Evolutionary conservation across 2,113 vertebrate species (phyloP).

Genomic region (Centropus bengalensis): DNA sequence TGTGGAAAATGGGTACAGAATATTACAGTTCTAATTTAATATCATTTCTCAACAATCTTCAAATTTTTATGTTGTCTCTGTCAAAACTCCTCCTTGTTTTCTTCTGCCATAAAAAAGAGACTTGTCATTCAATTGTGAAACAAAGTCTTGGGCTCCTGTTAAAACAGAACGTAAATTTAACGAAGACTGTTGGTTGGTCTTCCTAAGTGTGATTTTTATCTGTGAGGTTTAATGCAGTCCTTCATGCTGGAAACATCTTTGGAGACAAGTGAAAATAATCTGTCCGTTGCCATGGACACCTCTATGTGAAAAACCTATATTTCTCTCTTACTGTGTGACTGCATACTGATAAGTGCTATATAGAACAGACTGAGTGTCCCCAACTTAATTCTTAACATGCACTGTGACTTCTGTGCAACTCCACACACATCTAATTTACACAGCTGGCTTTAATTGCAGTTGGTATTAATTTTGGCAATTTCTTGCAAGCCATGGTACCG

Average conservation of each 20-base stretch:
- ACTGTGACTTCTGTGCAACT: background rate
- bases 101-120: background rate
- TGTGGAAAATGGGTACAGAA: background rate
- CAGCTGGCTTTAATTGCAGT: background rate
- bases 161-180: background rate
- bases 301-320: background rate
- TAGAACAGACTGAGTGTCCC: background rate
- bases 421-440: background rate
- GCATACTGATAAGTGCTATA: background rate
- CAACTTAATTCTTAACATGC: background rate
- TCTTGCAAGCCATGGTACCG: background rate
- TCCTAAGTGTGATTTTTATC: background rate
- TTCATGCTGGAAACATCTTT: background rate
- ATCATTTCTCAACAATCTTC: background rate
- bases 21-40: background rate
- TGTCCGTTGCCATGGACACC: constrained; percentile 22
- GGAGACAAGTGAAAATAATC: background rate
- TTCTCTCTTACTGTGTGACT: background rate
- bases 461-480: constrained; percentile 9
- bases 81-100: background rate
- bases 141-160: background rate
- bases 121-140: background rate
- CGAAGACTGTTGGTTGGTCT: background rate
- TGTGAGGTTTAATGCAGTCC: background rate
- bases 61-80: background rate